These are phyloP conservation scores for Leucoraja ocellata DNA, from an alignment of 2,797 vertebrate genomes.

Conservation along the genomic window DNA sequence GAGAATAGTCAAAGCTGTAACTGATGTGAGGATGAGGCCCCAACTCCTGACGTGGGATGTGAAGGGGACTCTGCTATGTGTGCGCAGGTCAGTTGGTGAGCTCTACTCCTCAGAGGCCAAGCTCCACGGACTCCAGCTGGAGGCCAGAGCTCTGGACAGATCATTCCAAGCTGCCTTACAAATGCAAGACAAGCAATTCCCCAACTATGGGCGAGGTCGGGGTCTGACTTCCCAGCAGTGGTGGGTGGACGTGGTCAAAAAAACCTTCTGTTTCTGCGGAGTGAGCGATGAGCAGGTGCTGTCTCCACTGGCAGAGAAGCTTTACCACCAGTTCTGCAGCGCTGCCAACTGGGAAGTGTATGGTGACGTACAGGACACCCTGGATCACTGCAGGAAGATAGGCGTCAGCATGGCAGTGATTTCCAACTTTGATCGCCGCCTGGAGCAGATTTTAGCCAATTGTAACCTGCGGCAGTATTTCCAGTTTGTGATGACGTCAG, in stretches of 20 bases:
- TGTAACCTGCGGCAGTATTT: slow-evolving; percentile 72
- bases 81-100: slow-evolving; percentile 69
- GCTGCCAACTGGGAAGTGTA: slow-evolving; percentile 74
- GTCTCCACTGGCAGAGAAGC: slow-evolving; percentile 59
- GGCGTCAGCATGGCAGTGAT: slow-evolving; percentile 73
- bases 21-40: slow-evolving; percentile 56
- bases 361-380: slow-evolving; percentile 63
- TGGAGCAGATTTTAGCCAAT: slow-evolving; percentile 64
- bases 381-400: slow-evolving; percentile 60
- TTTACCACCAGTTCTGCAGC: slow-evolving; percentile 71
- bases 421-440: slow-evolving; percentile 83
- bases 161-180: slow-evolving; percentile 63
- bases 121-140: slow-evolving; percentile 61
- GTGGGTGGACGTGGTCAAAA: slow-evolving; percentile 71
- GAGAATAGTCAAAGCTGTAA: not conserved
- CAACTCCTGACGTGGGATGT: slow-evolving; percentile 85
- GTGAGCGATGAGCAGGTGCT: slow-evolving; percentile 58
- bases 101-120: slow-evolving; percentile 73
- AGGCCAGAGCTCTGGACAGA: slow-evolving; percentile 52
- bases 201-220: slow-evolving; percentile 72
- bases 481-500: slow-evolving; percentile 79
- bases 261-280: slow-evolving; percentile 68
- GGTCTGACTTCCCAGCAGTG: slow-evolving; percentile 72
- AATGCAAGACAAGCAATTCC: slow-evolving; percentile 60
- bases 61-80: slow-evolving; percentile 80